Conservation (phyloP, 1,140 invertebrate genomes). For the Trachelipus rathkii region DNA sequence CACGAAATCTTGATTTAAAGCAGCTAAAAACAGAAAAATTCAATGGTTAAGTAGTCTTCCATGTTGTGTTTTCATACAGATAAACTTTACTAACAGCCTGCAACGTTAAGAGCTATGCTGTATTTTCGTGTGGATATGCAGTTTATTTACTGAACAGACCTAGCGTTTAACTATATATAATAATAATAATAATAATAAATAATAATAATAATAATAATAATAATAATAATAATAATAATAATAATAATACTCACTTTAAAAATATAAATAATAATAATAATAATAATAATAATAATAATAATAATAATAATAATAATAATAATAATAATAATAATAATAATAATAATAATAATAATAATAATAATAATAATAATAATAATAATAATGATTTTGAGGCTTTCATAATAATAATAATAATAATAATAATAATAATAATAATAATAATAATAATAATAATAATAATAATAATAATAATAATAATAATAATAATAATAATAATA, state of each 20-base stretch:
- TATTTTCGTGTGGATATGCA: too few species aligned
- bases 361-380: neutral
- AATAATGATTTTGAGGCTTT: neutral
- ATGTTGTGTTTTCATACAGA: neutral
- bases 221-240: constrained; percentile 2
- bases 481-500: too few species aligned
- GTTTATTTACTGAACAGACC: too few species aligned
- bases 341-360: neutral
- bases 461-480: too few species aligned
- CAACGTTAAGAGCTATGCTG: neutral
- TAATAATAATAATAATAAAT: neutral
- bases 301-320: constrained; percentile 1
- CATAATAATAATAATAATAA: too few species aligned
- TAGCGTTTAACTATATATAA: neutral
- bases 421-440: too few species aligned
- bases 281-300: neutral
- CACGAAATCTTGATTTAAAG: constrained; percentile 61
- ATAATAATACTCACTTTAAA: too few species aligned
- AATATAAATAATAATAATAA: neutral
- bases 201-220: neutral
- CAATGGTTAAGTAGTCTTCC: neutral
- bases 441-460: too few species aligned
- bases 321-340: constrained; percentile 16
- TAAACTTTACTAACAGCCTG: neutral
- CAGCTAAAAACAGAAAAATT: neutral